These are phyloP conservation scores for Solenodon paradoxus DNA, from an alignment of 2,113 vertebrate species.

Conservation along the genomic window DNA sequence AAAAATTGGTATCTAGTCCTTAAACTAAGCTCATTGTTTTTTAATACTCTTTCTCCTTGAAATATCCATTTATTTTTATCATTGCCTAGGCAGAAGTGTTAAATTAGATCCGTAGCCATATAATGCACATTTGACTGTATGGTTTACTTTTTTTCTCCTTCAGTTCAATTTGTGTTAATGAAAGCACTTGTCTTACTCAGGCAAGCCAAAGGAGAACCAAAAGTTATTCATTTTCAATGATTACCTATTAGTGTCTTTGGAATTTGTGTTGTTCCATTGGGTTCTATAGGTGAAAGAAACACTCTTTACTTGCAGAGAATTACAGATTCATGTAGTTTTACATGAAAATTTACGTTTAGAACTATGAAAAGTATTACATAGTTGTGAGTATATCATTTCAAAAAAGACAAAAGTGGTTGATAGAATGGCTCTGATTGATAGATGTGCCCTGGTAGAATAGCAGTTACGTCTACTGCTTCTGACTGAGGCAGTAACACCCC, in stretches of 20 bases:
- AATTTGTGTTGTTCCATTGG: background rate
- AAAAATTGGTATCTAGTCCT: background rate
- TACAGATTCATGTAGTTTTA: background rate
- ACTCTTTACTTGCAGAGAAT: background rate
- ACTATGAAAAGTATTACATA: background rate
- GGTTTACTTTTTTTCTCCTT: background rate
- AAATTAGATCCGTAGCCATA: background rate
- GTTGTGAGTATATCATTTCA: background rate
- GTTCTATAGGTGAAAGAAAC: background rate
- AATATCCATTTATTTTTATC: constrained; percentile 15
- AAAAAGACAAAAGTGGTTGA: background rate
- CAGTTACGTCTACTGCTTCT: no score
- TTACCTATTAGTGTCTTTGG: background rate
- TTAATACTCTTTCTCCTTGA: background rate
- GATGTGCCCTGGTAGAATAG: no score
- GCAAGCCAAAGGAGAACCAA: background rate
- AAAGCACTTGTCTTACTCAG: background rate
- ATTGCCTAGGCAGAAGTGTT: background rate
- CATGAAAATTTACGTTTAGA: background rate
- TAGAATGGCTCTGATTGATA: background rate
- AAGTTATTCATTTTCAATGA: background rate
- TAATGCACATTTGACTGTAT: background rate
- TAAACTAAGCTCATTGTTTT: background rate
- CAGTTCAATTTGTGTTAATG: background rate
- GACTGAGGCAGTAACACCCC: no score